phyloP scores from a whole-genome alignment of 2,888 invertebrate genomes.

The Callyntrura sp. region DNA sequence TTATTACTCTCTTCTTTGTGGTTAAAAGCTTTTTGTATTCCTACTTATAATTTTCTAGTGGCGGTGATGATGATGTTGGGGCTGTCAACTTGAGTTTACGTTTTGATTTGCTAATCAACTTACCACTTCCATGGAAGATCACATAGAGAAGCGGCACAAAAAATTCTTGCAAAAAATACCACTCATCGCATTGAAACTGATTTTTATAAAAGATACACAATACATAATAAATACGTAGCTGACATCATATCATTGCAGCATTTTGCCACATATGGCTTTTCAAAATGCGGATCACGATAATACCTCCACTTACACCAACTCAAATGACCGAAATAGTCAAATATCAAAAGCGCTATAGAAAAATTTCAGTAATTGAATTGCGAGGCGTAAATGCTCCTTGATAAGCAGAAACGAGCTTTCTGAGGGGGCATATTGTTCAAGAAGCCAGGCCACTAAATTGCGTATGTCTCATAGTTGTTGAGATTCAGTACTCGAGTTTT shows the following conservation, averaged over 20 bases:
- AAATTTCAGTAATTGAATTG: too few relatives aligned
- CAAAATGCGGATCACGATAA: neutral
- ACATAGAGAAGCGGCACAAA: neutral
- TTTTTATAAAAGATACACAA: neutral
- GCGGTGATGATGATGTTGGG: constrained; percentile 17
- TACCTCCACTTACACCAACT: neutral
- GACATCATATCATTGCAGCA: neutral
- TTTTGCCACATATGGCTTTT: neutral
- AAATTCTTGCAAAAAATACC: constrained; percentile 29
- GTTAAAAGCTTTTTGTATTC: constrained; percentile 36
- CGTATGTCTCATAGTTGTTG: neutral
- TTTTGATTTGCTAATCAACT: constrained; percentile 54
- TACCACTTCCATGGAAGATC: constrained; percentile 40
- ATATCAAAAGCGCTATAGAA: neutral
- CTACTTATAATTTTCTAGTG: too few relatives aligned
- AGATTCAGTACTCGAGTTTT: too few relatives aligned
- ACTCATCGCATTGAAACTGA: neutral
- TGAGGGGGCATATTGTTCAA: neutral
- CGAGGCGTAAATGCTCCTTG: too few relatives aligned
- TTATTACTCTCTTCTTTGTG: neutral
- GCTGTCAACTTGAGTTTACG: constrained; percentile 24
- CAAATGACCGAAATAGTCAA: constrained; percentile 16
- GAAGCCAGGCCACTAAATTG: neutral
- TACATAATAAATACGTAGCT: neutral
- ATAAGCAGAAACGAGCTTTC: neutral